Percentiles rank a stretch among this genome's conserved stretches.
Evolutionary conservation across 2,888 invertebrate genomes (phyloP).

Genomic region (Acanthopleura granulata): DNA sequence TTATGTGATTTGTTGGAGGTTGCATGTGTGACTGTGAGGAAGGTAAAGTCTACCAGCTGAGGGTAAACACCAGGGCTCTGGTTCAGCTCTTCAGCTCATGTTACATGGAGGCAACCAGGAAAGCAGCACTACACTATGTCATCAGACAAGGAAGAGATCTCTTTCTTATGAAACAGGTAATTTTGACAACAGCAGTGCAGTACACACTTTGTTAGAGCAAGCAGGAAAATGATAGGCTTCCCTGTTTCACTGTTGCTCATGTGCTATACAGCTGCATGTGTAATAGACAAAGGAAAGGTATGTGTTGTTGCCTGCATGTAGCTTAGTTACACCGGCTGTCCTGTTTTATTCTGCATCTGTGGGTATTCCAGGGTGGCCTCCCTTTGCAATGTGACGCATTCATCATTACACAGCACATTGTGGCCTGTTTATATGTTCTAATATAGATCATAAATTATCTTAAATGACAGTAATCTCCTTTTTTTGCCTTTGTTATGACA

Average conservation of each 20-base stretch:
- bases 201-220: no score
- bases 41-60: slow-evolving; percentile 30
- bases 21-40: slow-evolving; percentile 17
- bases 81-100: slow-evolving; percentile 45
- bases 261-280: no score
- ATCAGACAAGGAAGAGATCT: slow-evolving; percentile 83
- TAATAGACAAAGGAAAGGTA: not conserved
- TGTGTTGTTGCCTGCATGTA: no score
- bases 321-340: no score
- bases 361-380: no score
- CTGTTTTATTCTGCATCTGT: no score
- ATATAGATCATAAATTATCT: no score
- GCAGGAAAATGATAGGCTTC: not conserved
- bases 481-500: no score
- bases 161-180: slow-evolving; percentile 81
- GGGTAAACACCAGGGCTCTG: slow-evolving; percentile 40
- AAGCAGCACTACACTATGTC: slow-evolving; percentile 87
- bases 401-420: no score
- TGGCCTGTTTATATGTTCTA: no score
- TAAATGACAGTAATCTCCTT: no score
- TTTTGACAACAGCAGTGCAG: not conserved
- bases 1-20: not conserved
- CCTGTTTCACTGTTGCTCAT: not conserved
- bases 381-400: no score
- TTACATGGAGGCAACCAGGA: slow-evolving; percentile 55